Evolutionary conservation across 2,113 vertebrate genomes (phyloP).

Genomic region (Malurus elegans): DNA sequence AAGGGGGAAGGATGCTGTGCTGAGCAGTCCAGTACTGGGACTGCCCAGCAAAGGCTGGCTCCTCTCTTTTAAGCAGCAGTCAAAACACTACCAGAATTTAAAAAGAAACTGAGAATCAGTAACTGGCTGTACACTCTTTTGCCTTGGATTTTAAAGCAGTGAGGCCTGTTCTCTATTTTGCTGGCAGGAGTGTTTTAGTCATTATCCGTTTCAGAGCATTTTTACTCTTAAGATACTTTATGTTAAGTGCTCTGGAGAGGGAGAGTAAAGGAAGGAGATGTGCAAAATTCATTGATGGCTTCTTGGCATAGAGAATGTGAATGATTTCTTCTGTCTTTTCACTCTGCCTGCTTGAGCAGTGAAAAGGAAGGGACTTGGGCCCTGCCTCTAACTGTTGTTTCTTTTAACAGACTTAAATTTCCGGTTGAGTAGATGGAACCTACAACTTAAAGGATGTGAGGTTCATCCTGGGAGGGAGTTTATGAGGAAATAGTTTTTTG

Average conservation of each 20-base stretch:
- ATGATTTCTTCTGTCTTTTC: background rate
- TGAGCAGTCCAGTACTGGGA: rapidly evolving
- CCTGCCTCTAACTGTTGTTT: background rate
- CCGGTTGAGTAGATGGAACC: background rate
- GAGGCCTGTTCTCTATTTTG: background rate
- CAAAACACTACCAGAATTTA: background rate
- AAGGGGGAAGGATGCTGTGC: background rate
- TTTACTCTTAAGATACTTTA: background rate
- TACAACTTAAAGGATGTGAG: background rate
- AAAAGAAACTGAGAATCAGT: background rate
- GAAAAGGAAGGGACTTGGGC: background rate
- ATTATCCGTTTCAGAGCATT: background rate
- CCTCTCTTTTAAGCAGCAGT: background rate
- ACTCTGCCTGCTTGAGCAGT: background rate
- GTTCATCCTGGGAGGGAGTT: background rate
- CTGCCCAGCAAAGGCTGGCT: background rate
- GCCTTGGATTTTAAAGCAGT: background rate
- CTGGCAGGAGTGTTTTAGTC: background rate
- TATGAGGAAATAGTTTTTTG: background rate
- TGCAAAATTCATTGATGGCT: background rate
- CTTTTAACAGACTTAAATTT: background rate
- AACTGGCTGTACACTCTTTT: background rate
- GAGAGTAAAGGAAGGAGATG: background rate
- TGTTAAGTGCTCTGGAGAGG: background rate
- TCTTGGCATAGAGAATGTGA: background rate